These are phyloP conservation scores for Actinostola sp. DNA, from an alignment of 92 coral and sea anemone genomes.

Conservation along the genomic window DNA sequence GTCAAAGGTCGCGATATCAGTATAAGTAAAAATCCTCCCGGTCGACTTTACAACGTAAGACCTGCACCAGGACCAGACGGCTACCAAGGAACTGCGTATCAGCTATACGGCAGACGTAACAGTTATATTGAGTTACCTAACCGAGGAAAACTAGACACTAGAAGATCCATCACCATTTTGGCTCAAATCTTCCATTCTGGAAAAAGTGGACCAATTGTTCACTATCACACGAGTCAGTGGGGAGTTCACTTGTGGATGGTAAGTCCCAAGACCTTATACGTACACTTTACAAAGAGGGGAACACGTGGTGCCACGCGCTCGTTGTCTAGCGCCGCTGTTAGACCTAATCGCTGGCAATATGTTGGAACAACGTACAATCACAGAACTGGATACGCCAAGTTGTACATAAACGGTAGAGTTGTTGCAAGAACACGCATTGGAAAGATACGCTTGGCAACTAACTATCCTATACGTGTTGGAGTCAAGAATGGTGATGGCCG, in stretches of 20 bases:
- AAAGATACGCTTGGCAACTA: slow-evolving; percentile 66
- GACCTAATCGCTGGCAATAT: slow-evolving; percentile 69
- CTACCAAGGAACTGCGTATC: slow-evolving; percentile 58
- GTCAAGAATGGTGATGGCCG: slow-evolving; percentile 62
- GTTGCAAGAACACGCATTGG: slow-evolving; percentile 61
- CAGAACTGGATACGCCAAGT: slow-evolving; percentile 70
- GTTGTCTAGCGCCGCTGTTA: slow-evolving; percentile 32
- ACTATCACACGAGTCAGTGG: slow-evolving; percentile 64
- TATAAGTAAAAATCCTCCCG: slow-evolving; percentile 57
- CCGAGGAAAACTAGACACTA: slow-evolving; percentile 64
- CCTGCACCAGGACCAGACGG: slow-evolving; percentile 78
- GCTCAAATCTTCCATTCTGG: slow-evolving; percentile 69
- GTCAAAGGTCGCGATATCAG: slow-evolving; percentile 71
- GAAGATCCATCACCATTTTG: slow-evolving; percentile 68
- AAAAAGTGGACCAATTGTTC: slow-evolving; percentile 67
- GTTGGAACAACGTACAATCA: slow-evolving; percentile 74
- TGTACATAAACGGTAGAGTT: slow-evolving; percentile 61
- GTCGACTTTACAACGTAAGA: slow-evolving; percentile 32
- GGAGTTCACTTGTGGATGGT: slow-evolving; percentile 86
- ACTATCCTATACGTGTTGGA: slow-evolving; percentile 74
- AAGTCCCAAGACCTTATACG: slow-evolving; percentile 40
- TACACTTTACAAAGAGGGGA: slow-evolving; percentile 55
- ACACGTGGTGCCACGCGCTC: slow-evolving; percentile 50
- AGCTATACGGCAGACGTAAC: slow-evolving; percentile 58
- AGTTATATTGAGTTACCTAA: slow-evolving; percentile 72